These are phyloP conservation scores for Gastracanthus pulcherrimus DNA, from an alignment of 2,888 invertebrate species.

Conservation along the genomic window DNA sequence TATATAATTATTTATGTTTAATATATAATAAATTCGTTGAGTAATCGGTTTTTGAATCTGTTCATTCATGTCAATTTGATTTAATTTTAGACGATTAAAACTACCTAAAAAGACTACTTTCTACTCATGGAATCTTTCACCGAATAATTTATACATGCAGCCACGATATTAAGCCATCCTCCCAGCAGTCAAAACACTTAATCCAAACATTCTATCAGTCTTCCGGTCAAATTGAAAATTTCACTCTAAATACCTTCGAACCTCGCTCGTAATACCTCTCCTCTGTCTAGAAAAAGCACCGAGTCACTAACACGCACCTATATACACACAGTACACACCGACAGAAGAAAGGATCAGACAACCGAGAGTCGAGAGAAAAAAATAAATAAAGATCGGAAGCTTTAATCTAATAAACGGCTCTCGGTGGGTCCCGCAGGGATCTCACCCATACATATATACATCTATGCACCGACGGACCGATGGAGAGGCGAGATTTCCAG, in stretches of 20 bases:
- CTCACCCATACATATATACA: too few species aligned
- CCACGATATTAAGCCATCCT: too few species aligned
- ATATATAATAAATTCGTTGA: too few species aligned
- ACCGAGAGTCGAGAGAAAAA: background rate
- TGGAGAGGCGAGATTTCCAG: slow-evolving; percentile 46
- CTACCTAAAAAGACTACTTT: too few species aligned
- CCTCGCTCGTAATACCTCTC: background rate
- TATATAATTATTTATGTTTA: too few species aligned
- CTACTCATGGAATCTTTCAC: too few species aligned
- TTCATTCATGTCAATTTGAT: too few species aligned
- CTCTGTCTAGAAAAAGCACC: background rate
- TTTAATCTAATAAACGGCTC: slow-evolving; percentile 51
- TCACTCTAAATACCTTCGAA: background rate
- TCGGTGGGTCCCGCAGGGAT: background rate
- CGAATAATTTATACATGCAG: too few species aligned
- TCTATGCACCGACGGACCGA: too few species aligned
- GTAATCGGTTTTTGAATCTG: too few species aligned
- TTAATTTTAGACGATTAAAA: too few species aligned
- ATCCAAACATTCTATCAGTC: background rate
- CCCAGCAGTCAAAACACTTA: background rate
- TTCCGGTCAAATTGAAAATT: background rate
- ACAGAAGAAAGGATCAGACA: too few species aligned
- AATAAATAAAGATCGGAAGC: slow-evolving; percentile 44
- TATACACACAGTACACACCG: background rate
- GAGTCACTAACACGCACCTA: background rate